Evolutionary conservation across 2,113 vertebrate genomes (phyloP), one percentile per base, ranked within the genome.

Genomic region (Chaetura pelagica): DNA sequence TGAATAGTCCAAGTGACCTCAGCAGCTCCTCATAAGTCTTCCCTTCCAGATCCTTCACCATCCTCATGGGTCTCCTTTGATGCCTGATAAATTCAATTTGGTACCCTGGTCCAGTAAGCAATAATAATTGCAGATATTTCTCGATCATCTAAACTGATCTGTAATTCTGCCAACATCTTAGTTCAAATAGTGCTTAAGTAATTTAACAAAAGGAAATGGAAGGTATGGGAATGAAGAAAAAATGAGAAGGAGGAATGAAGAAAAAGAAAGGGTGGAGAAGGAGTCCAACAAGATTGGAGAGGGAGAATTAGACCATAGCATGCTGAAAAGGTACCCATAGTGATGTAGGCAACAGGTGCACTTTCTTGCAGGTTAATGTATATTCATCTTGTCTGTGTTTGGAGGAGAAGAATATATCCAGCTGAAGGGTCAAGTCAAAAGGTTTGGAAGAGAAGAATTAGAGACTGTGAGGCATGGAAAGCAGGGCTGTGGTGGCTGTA

Each of bases 401-500:
- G 19, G 15, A 12, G 32, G 34, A 61, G n/a, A 59, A 75, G 16
- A 49, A 35, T 30, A 32, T 67, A 51, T 11, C 7, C 3, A 3
- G 29, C 29, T 2, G 1, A 8, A 34, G 27, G 6, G 6, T 83
- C 27, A 51, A 48, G 32, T 26, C 29, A 6, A 63, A 7, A 34
- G 55, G 15, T 71, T 79, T 69, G 27, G 14, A 29, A 27, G 35
- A 52, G 27, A 74, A 90, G 52, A 55, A 86, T 35, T 57, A 27
- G 52, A 68, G 64, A 59, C 14, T 17, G 21, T 35, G 73, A 87
- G 44, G 12, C 66, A n/a, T 13, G 16, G 54, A 75, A 57, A 64
- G 57, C 48, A 67, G 42, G 63, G 35, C 51, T 2, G 1, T 35
- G 20, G 30, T 67, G 26, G 27, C 58, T 2, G 0, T 68, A 8